Evolutionary conservation across 2,797 vertebrate genomes (phyloP).

Genomic region (Neosilurus hyrtlii): DNA sequence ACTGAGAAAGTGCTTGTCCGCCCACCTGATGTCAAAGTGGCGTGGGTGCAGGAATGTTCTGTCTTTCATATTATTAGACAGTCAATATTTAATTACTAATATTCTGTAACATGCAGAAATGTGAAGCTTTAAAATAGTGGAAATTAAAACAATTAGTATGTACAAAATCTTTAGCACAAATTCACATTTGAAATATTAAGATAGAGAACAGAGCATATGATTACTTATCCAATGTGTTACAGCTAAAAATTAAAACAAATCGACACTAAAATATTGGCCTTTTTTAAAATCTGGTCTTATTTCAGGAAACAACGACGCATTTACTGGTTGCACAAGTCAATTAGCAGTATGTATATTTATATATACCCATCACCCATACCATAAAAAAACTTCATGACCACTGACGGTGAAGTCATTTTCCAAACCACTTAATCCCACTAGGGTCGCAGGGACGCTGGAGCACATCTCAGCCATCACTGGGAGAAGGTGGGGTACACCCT

Average conservation of each 20-base stretch:
- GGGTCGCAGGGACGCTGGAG: no score
- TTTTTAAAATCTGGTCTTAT: no score
- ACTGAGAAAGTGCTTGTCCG: conserved; percentile 36
- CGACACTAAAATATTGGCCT: no score
- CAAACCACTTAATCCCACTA: no score
- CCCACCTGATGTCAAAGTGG: conserved; percentile 24
- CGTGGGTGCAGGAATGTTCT: conserved; percentile 34
- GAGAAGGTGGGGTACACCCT: no score
- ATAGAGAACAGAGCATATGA: background rate
- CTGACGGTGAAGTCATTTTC: no score
- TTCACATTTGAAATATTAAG: background rate
- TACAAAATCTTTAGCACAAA: background rate
- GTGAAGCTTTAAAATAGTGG: conserved; percentile 21
- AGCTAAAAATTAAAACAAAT: background rate
- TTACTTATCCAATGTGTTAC: background rate
- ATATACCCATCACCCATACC: no score
- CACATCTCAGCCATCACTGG: no score
- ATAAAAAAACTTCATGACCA: no score
- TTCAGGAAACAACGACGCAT: background rate
- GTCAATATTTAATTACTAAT: conserved; percentile 33
- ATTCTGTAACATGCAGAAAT: conserved; percentile 26
- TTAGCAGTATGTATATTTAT: background rate
- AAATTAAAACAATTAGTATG: conserved; percentile 21
- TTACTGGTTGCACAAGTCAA: no score
- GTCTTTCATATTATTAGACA: conserved; percentile 37